Evolutionary conservation across 2,113 vertebrate species (phyloP), one percentile per base, ranked within the genome.

Genomic region (Phaetusa simplex): DNA sequence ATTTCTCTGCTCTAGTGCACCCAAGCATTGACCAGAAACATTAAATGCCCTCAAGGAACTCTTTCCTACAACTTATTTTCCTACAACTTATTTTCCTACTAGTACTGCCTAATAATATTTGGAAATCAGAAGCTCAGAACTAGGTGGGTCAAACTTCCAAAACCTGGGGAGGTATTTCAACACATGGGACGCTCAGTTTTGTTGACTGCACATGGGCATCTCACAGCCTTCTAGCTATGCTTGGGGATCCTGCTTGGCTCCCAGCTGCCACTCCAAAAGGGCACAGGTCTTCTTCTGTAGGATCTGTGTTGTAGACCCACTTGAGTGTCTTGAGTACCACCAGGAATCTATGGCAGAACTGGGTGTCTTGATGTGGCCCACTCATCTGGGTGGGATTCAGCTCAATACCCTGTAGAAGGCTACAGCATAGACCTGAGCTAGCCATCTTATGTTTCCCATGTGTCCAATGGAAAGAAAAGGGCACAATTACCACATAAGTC

Each of bases 361-460:
- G 30, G 24, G 27, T 81, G 20, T 27, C 26, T 86, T 15, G 8
- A 6, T 16, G 11, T 15, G 11, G 8, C 10, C 21, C 47, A 6
- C 17, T 53, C 34, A 53, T 24, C 24, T n/a, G 3, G 4, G 32
- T 55, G 59, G 47, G 38, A 18, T 64, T 40, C 77, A 86, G 29
- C 14, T 34, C 34, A 45, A 6, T 2, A 6, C 19, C 18, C 69
- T 55, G 11, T 5, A 70, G 50, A 53, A 88, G 26, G 14, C 34
- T 19, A 7, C 29, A 77, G 6, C 14, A 40, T 1, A 56, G 72
- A 49, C 3, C 38, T 61, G 36, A 40, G 16, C 5, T 45, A 77
- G 15, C 29, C 82, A 71, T 12, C 27, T 55, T 66, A 20, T 0
- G 0, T 15, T 27, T 61, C 36, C 71, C 34, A 3, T 1, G 22